phyloP scores from a whole-genome alignment of 1,140 invertebrate species.

The Trichomalopsis sarcophagae region DNA sequence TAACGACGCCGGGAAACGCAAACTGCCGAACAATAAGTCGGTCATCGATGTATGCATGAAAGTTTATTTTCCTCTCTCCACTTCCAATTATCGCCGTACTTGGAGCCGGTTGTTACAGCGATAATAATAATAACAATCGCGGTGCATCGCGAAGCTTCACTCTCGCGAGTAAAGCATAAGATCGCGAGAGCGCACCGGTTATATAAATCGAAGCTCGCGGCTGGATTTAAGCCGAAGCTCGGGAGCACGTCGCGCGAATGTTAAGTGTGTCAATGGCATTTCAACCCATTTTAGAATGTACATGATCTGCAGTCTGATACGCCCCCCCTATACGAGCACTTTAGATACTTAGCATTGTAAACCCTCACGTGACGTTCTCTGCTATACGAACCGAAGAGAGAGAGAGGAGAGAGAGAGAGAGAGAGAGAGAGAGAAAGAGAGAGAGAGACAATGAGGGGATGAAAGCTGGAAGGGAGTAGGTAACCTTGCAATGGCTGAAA shows the following conservation, averaged over 20 bases:
- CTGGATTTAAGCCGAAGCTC: neutral
- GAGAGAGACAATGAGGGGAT: neutral
- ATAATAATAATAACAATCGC: too few relatives aligned
- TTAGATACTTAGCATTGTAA: slow-evolving; percentile 51
- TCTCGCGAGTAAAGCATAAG: neutral
- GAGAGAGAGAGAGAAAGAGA: neutral
- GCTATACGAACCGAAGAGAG: neutral
- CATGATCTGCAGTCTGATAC: slow-evolving; percentile 36
- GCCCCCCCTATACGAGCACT: slow-evolving; percentile 30
- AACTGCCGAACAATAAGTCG: too few relatives aligned
- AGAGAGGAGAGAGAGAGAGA: neutral
- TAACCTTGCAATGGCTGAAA: slow-evolving; percentile 30
- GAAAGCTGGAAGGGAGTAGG: neutral
- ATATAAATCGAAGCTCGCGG: neutral
- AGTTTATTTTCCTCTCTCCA: neutral
- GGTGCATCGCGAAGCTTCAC: too few relatives aligned
- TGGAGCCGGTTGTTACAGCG: too few relatives aligned
- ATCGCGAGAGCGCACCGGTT: neutral
- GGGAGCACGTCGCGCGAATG: neutral
- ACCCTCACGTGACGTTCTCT: slow-evolving; percentile 16
- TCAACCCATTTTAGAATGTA: slow-evolving; percentile 41
- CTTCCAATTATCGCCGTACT: neutral
- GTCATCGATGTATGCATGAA: too few relatives aligned
- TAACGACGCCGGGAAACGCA: too few relatives aligned
- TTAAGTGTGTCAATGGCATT: slow-evolving; percentile 36